Percentiles rank a stretch among this genome's conserved stretches.
These are phyloP conservation scores for Spea hammondii DNA, from an alignment of 2,797 vertebrate species.

Conservation along the genomic window DNA sequence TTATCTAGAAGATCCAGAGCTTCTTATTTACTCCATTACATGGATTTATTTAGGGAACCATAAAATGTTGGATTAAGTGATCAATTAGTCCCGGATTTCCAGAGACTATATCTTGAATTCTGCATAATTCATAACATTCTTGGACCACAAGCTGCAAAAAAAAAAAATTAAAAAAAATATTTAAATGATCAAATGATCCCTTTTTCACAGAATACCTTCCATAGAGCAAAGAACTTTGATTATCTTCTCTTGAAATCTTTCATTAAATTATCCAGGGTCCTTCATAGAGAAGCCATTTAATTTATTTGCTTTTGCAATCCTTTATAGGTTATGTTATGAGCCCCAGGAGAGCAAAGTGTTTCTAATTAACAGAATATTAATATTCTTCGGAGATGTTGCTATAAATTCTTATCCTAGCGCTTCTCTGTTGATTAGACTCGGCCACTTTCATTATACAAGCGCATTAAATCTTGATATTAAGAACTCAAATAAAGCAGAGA, in stretches of 20 bases:
- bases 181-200: not conserved
- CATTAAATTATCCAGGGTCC: conserved; percentile 38
- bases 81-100: no score
- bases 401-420: conserved; percentile 4
- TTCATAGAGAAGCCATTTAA: conserved; percentile 17
- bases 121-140: no score
- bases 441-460: conserved; percentile 1
- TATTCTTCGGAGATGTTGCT: conserved; percentile 18
- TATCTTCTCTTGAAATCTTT: conserved; percentile 17
- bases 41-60: no score
- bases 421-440: conserved; percentile 12
- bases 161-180: no score
- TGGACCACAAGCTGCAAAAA: no score
- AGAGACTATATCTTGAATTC: no score
- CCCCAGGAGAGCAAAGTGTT: conserved; percentile 18
- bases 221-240: not conserved
- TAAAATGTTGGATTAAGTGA: no score
- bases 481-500: not conserved
- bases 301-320: conserved; percentile 41
- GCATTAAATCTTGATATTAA: conserved; percentile 16
- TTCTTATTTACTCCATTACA: no score
- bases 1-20: no score
- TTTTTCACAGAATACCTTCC: not conserved
- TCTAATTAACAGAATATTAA: conserved; percentile 44
- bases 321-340: conserved; percentile 17